These are phyloP conservation scores for Chrysomallon squamiferum DNA, from an alignment of 1,140 invertebrate genomes.

Conservation along the genomic window DNA sequence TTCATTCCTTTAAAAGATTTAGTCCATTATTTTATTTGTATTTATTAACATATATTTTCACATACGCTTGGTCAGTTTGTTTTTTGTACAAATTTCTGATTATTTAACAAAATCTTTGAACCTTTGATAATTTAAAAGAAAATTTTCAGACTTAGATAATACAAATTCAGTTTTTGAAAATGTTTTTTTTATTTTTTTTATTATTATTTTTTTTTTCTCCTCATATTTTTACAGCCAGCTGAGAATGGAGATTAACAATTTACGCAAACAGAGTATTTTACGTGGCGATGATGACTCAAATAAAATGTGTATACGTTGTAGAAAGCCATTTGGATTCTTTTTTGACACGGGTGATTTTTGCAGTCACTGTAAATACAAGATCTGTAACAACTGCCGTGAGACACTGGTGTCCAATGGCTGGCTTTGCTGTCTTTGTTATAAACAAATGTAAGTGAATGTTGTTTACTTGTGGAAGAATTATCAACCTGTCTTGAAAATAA, in stretches of 20 bases:
- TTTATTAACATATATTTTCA: too few species aligned
- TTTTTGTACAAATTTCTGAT: too few species aligned
- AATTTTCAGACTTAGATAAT: too few species aligned
- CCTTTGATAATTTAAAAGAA: too few species aligned
- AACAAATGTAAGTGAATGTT: constrained; percentile 34
- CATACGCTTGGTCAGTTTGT: too few species aligned
- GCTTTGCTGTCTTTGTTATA: constrained; percentile 36
- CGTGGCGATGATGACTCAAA: constrained; percentile 36
- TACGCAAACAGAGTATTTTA: constrained; percentile 36
- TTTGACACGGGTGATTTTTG: constrained; percentile 46
- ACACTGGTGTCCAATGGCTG: constrained; percentile 23
- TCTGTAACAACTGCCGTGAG: constrained; percentile 40
- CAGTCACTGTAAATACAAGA: constrained; percentile 34
- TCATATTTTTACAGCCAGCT: constrained; percentile 26
- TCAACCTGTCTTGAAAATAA: too few species aligned
- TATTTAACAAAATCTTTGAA: too few species aligned
- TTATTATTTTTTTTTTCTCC: background rate
- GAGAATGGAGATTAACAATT: constrained; percentile 30
- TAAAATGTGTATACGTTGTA: constrained; percentile 45
- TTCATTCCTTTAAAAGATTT: too few species aligned
- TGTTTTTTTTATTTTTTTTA: background rate
- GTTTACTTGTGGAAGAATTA: too few species aligned
- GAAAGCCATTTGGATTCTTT: constrained; percentile 33
- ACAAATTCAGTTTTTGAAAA: too few species aligned
- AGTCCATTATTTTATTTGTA: too few species aligned